Percentiles rank a stretch among this genome's conserved stretches.
Evolutionary conservation across 2,113 vertebrate species (phyloP).

Genomic region (Anoplopoma fimbria): DNA sequence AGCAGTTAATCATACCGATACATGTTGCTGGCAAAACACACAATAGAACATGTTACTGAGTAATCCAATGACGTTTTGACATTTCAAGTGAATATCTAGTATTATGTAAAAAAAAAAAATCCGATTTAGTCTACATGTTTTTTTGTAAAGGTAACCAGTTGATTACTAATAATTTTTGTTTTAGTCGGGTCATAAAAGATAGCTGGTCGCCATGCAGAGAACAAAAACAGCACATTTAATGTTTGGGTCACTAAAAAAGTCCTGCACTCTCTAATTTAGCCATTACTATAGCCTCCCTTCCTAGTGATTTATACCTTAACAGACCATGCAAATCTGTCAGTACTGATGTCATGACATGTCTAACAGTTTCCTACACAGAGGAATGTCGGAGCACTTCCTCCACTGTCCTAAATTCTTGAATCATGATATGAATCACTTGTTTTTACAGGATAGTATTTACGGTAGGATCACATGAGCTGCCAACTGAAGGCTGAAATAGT

Average conservation of each 20-base stretch:
- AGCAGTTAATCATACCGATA: slow-evolving; percentile 3
- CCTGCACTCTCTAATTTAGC: slow-evolving; percentile 74
- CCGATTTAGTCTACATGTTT: background rate
- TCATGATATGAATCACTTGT: slow-evolving; percentile 63
- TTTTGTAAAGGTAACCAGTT: background rate
- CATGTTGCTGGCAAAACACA: background rate
- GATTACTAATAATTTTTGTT: slow-evolving; percentile 28
- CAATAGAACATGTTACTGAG: background rate
- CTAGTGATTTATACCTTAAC: slow-evolving; percentile 76
- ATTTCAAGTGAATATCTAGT: background rate
- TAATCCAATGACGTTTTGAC: background rate
- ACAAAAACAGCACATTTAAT: slow-evolving; percentile 57
- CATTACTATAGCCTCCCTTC: slow-evolving; percentile 59
- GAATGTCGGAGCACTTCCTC: slow-evolving; percentile 68
- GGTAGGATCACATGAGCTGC: background rate
- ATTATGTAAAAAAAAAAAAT: background rate
- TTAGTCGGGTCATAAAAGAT: slow-evolving; percentile 33
- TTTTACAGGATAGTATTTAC: slow-evolving; percentile 49
- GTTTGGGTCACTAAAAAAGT: slow-evolving; percentile 61
- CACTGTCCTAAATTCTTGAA: slow-evolving; percentile 57
- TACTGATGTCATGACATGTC: slow-evolving; percentile 81
- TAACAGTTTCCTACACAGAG: slow-evolving; percentile 70
- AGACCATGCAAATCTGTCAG: slow-evolving; percentile 74
- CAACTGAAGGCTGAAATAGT: background rate
- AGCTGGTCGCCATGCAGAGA: slow-evolving; percentile 48